phyloP scores from a whole-genome alignment of 2,113 vertebrate genomes.

The Ceyx melanurus region DNA sequence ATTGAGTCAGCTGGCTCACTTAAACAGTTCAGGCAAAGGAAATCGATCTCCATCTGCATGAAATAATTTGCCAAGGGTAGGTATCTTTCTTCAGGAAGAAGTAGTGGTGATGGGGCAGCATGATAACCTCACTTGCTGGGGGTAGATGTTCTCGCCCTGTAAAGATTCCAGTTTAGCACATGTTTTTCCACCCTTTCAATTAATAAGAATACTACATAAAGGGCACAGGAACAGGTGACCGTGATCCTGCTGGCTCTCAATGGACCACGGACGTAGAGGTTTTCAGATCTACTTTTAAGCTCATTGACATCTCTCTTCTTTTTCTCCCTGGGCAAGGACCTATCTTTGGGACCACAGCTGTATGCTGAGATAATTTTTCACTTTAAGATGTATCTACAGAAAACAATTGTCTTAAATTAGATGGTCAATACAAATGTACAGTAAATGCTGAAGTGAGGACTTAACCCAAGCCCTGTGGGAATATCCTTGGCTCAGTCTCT shows the following conservation, averaged over 20 bases:
- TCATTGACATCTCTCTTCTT: not conserved
- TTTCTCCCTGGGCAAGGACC: not conserved
- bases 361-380: conserved; percentile 3
- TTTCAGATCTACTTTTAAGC: conserved; percentile 8
- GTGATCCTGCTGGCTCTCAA: not conserved
- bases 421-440: not conserved
- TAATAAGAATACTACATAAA: not conserved
- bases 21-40: conserved; percentile 41
- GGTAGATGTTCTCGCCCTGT: not conserved
- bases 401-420: conserved; percentile 19
- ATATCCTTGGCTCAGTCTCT: not conserved
- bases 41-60: conserved; percentile 26
- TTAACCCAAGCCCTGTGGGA: not conserved
- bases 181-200: not conserved
- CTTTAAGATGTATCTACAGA: not conserved
- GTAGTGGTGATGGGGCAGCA: not conserved
- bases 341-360: not conserved
- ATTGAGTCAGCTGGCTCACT: conserved; percentile 48
- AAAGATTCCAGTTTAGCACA: not conserved
- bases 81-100: not conserved
- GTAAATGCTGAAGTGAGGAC: not conserved
- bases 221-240: not conserved
- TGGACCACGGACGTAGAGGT: not conserved
- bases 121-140: not conserved
- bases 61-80: conserved; percentile 23